phyloP scores from a whole-genome alignment of 2,888 invertebrate species.

The Nomada fucata region DNA sequence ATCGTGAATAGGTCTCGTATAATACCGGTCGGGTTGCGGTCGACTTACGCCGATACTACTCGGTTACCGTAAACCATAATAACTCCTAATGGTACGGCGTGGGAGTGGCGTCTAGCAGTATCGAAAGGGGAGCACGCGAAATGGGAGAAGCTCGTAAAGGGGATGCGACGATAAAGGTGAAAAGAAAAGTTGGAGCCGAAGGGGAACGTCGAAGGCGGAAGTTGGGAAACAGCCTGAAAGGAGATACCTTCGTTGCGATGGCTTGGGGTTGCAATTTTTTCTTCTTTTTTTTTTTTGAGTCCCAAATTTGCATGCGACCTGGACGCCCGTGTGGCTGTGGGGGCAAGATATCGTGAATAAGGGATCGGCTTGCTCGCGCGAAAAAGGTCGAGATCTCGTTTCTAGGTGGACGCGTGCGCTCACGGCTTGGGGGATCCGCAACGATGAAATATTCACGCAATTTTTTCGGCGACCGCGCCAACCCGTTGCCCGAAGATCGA shows the following conservation, averaged over 20 bases:
- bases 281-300: neutral
- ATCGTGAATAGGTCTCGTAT: slow-evolving; percentile 43
- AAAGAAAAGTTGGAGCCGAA: neutral
- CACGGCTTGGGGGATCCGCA: neutral
- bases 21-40: slow-evolving; percentile 34
- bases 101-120: neutral
- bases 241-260: neutral
- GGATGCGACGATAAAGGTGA: slow-evolving; percentile 32
- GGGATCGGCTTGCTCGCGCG: slow-evolving; percentile 31
- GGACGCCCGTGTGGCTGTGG: neutral
- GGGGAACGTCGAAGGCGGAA: neutral
- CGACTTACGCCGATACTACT: slow-evolving; percentile 30
- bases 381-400: slow-evolving; percentile 4
- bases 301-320: slow-evolving; percentile 38
- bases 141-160: slow-evolving; percentile 25
- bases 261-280: slow-evolving; percentile 4
- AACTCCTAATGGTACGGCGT: slow-evolving; percentile 42
- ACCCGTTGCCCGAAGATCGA: slow-evolving; percentile 51
- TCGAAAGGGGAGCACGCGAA: slow-evolving; percentile 22
- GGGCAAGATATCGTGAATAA: slow-evolving; percentile 38
- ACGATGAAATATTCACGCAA: slow-evolving; percentile 64
- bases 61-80: slow-evolving; percentile 49
- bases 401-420: slow-evolving; percentile 8
- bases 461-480: slow-evolving; percentile 27
- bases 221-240: slow-evolving; percentile 21